Conservation (phyloP, 2,797 vertebrate species). For the Tolypeutes matacus region DNA sequence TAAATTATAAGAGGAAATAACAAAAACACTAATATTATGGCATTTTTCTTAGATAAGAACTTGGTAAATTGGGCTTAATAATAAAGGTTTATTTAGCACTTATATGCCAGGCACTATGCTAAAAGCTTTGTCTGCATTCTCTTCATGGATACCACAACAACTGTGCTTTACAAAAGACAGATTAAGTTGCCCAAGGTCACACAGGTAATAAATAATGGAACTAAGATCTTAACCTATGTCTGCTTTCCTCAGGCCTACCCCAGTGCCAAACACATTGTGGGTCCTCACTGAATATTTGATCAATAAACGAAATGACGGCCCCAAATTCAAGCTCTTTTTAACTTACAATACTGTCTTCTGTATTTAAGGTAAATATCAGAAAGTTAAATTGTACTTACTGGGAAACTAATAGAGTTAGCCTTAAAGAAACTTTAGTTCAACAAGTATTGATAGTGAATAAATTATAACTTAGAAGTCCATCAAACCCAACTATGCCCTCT, state of each 20-base stretch:
- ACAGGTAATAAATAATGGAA: background rate
- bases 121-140: background rate
- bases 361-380: background rate
- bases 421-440: background rate
- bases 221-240: background rate
- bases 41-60: constrained; percentile 40
- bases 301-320: background rate
- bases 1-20: background rate
- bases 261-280: background rate
- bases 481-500: background rate
- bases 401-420: background rate
- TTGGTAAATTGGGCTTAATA: background rate
- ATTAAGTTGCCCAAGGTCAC: background rate
- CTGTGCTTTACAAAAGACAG: background rate
- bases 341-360: background rate
- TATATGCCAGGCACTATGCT: background rate
- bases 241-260: background rate
- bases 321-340: background rate
- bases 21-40: background rate
- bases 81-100: background rate
- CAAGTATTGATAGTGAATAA: background rate
- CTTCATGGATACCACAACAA: background rate
- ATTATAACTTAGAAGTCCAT: background rate
- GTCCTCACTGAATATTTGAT: background rate
- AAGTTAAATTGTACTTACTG: background rate